Percentiles rank a stretch among this genome's conserved stretches.
phyloP scores from a whole-genome alignment of 2,797 vertebrate species.

The Chromis chromis region DNA sequence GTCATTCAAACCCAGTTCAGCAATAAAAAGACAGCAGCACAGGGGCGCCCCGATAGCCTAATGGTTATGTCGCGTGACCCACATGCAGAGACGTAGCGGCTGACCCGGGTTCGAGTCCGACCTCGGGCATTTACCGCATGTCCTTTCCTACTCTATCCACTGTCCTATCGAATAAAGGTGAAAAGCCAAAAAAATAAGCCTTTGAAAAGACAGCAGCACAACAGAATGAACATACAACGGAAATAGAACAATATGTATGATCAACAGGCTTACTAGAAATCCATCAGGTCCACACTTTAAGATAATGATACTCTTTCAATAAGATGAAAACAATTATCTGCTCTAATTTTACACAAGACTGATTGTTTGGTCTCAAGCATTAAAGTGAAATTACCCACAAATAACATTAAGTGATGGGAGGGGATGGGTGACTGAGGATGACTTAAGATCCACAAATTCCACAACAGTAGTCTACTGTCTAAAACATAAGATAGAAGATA shows the following conservation, averaged over 20 bases:
- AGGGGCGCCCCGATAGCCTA: too few relatives aligned
- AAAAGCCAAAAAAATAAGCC: too few relatives aligned
- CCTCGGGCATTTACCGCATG: too few relatives aligned
- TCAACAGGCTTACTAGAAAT: neutral
- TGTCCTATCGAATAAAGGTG: too few relatives aligned
- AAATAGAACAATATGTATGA: neutral
- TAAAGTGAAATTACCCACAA: slow-evolving; percentile 18
- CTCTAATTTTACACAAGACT: neutral
- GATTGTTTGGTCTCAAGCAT: neutral
- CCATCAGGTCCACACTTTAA: neutral
- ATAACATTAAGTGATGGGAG: neutral
- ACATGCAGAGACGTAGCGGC: too few relatives aligned
- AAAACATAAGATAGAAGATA: neutral
- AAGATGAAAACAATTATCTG: neutral
- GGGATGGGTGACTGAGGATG: neutral
- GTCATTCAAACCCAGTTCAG: slow-evolving; percentile 13
- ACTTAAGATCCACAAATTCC: neutral
- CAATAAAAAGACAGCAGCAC: slow-evolving; percentile 6
- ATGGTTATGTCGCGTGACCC: too few relatives aligned
- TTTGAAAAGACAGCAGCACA: slow-evolving; percentile 7
- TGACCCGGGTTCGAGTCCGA: too few relatives aligned
- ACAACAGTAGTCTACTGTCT: neutral
- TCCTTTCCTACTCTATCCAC: too few relatives aligned
- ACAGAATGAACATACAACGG: neutral
- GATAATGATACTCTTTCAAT: neutral